Conservation (phyloP, 2,888 invertebrate genomes). For the Rhamphomyia laevipes region DNA sequence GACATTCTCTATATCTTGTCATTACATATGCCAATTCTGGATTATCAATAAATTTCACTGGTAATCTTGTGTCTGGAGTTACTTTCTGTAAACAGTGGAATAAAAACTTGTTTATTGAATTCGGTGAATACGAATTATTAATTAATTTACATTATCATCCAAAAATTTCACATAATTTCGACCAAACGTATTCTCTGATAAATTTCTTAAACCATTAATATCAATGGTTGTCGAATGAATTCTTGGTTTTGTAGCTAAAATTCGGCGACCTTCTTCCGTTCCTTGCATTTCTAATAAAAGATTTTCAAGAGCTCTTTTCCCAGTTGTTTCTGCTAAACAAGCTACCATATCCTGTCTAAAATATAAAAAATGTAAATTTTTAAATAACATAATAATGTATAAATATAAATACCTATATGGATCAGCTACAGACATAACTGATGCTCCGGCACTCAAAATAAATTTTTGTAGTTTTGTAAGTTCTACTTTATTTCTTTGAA, state of each 20-base stretch:
- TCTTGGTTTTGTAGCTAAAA: constrained; percentile 67
- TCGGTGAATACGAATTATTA: too few relatives aligned
- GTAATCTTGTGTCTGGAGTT: constrained; percentile 80
- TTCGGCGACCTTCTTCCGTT: constrained; percentile 63
- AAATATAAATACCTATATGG: constrained; percentile 48
- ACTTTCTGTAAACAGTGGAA: constrained; percentile 45
- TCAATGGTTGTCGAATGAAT: constrained; percentile 76
- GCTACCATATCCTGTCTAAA: constrained; percentile 84
- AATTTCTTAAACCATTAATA: constrained; percentile 51
- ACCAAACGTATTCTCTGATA: constrained; percentile 77
- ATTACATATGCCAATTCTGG: constrained; percentile 85
- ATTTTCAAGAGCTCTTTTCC: constrained; percentile 52
- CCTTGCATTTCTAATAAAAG: constrained; percentile 66
- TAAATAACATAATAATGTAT: background rate
- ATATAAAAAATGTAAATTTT: constrained; percentile 1
- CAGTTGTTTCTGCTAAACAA: constrained; percentile 87
- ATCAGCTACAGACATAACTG: constrained; percentile 65
- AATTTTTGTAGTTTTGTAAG: constrained; percentile 61
- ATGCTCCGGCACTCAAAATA: constrained; percentile 76
- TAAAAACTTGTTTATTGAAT: too few relatives aligned
- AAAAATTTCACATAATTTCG: constrained; percentile 77
- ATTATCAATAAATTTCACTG: constrained; percentile 87
- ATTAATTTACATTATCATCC: constrained; percentile 49
- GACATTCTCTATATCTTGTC: constrained; percentile 93
- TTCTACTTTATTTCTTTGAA: constrained; percentile 49